Evolutionary conservation across 1,140 invertebrate genomes (phyloP).

Genomic region (Chironomus striatipennis): DNA sequence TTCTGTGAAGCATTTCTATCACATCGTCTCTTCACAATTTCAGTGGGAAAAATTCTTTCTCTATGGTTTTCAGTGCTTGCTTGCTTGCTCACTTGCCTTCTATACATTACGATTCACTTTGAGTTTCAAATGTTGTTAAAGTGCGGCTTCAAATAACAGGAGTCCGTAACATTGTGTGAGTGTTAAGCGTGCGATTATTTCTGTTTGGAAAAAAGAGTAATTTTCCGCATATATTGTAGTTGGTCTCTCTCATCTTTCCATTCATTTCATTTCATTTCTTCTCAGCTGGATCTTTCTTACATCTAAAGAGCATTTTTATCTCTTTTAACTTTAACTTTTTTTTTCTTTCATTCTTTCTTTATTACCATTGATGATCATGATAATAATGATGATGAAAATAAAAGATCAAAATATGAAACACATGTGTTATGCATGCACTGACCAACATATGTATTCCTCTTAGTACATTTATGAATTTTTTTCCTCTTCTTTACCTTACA

Average conservation of each 20-base stretch:
- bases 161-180: background rate
- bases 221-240: background rate
- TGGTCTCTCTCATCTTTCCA: too few species aligned
- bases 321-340: background rate
- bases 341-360: background rate
- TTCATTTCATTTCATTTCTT: background rate
- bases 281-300: background rate
- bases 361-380: background rate
- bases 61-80: background rate
- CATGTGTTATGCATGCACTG: background rate
- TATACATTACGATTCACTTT: too few species aligned
- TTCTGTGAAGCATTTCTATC: background rate
- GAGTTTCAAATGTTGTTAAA: background rate
- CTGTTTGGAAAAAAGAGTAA: background rate
- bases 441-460: background rate
- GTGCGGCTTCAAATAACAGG: background rate
- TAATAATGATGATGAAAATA: background rate
- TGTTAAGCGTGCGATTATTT: slow-evolving; percentile 1
- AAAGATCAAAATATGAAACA: too few species aligned
- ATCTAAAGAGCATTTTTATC: background rate
- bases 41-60: background rate
- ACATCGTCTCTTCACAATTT: slow-evolving; percentile 6
- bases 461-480: background rate
- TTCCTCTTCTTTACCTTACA: background rate
- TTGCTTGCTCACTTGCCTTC: background rate